These are phyloP conservation scores for Metaphire vulgaris DNA, from an alignment of 1,140 invertebrate genomes.

Conservation along the genomic window DNA sequence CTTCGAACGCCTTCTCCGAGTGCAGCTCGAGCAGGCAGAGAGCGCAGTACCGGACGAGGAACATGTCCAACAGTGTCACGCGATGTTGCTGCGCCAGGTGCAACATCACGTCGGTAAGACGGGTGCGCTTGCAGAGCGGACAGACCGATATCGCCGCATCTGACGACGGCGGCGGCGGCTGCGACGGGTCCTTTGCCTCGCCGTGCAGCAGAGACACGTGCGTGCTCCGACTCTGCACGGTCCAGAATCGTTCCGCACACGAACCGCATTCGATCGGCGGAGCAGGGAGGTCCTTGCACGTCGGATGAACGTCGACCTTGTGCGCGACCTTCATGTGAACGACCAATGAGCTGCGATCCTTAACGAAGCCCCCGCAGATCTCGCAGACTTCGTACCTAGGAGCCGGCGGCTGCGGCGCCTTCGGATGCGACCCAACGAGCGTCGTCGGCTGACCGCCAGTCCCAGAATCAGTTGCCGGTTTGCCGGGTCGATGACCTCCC, in stretches of 20 bases:
- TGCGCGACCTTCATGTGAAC: constrained; percentile 50
- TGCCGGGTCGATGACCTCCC: not conserved
- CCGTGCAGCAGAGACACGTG: not conserved
- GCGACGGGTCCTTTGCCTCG: not conserved
- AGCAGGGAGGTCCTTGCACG: not conserved
- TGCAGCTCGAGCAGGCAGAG: not conserved
- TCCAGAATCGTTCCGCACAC: not conserved
- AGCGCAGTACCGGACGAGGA: not conserved
- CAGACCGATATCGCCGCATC: not conserved
- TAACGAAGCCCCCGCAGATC: constrained; percentile 49
- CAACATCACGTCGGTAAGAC: not conserved
- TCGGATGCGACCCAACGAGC: not conserved
- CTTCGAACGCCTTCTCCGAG: not conserved
- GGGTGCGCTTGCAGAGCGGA: not conserved
- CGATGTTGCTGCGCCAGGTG: not conserved
- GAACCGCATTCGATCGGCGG: not conserved
- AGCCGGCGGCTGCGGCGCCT: not conserved
- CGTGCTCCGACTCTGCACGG: not conserved
- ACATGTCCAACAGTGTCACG: not conserved
- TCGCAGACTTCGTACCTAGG: constrained; percentile 42
- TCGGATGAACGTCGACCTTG: constrained; percentile 2
- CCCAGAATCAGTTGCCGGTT: not conserved
- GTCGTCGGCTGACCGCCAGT: not conserved
- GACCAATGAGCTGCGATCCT: constrained; percentile 44
- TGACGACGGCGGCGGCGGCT: not conserved